Conservation (phyloP, 1,140 invertebrate species). For the Venturia canescens region DNA sequence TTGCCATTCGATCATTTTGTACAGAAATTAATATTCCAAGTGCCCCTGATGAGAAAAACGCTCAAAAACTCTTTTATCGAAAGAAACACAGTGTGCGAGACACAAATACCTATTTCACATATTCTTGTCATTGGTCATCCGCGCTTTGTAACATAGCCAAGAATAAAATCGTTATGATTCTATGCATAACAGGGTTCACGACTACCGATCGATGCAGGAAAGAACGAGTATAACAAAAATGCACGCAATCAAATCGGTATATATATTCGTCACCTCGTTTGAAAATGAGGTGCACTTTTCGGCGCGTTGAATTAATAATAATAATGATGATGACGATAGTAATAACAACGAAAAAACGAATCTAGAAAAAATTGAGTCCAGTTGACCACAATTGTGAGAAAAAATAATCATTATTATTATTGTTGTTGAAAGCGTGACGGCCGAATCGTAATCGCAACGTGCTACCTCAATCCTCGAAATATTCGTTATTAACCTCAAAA, state of each 20-base stretch:
- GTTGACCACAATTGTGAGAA: background rate
- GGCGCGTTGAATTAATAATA: background rate
- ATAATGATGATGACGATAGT: background rate
- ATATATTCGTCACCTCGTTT: too few species aligned
- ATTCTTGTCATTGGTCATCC: background rate
- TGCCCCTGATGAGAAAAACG: background rate
- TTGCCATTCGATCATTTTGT: constrained; percentile 21
- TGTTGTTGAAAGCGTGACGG: background rate
- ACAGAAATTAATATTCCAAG: background rate
- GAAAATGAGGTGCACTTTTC: background rate
- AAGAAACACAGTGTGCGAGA: background rate
- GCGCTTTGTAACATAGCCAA: constrained; percentile 35
- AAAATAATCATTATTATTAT: background rate
- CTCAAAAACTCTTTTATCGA: constrained; percentile 20
- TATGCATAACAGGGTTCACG: background rate
- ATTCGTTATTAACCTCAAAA: constrained; percentile 11
- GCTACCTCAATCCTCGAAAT: constrained; percentile 25
- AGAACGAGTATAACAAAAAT: background rate
- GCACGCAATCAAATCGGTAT: background rate
- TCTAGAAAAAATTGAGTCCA: too few species aligned
- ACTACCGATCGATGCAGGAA: background rate
- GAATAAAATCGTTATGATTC: background rate
- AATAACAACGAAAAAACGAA: background rate
- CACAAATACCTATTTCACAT: background rate
- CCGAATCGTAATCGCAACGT: constrained; percentile 37